Evolutionary conservation across 2,113 vertebrate genomes (phyloP).

Genomic region (Pao palembangensis): DNA sequence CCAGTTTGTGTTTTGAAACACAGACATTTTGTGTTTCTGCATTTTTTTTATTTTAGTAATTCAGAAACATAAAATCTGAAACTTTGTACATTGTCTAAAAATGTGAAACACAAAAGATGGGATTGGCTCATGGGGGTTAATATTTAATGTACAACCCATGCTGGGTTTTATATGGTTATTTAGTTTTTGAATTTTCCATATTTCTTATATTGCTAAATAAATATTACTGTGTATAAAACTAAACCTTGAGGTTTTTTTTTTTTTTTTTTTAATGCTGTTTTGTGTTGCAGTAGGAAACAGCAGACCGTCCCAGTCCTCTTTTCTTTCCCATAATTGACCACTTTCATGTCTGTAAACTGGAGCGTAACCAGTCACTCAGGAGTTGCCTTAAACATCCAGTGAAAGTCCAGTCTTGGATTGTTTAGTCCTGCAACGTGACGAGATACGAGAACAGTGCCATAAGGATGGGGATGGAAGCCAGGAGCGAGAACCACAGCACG

Average conservation of each 20-base stretch:
- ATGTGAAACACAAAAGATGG: slow-evolving; percentile 7
- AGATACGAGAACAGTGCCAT: slow-evolving; percentile 75
- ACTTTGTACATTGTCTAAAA: neutral
- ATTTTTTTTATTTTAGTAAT: neutral
- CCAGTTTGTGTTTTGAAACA: neutral
- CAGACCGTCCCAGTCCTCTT: too few relatives aligned
- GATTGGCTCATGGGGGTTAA: slow-evolving; percentile 1
- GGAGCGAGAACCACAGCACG: slow-evolving; percentile 47
- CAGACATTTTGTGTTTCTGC: neutral
- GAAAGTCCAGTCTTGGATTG: neutral
- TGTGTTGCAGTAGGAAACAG: too few relatives aligned
- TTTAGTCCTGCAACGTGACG: slow-evolving; percentile 72
- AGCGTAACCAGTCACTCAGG: too few relatives aligned
- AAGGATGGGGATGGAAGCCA: slow-evolving; percentile 57
- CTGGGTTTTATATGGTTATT: slow-evolving; percentile 38
- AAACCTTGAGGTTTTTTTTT: too few relatives aligned
- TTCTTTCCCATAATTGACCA: too few relatives aligned
- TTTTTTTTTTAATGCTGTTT: too few relatives aligned
- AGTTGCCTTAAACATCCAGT: neutral
- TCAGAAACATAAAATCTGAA: neutral
- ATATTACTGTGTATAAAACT: slow-evolving; percentile 35
- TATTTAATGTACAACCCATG: slow-evolving; percentile 24
- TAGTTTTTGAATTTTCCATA: slow-evolving; percentile 11
- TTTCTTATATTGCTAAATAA: slow-evolving; percentile 48
- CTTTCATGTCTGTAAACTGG: too few relatives aligned